A percentile compares a stretch with the other conserved stretches of the same genome.
These are phyloP conservation scores for Pampus argenteus DNA, from an alignment of 2,797 vertebrate species.

Conservation along the genomic window DNA sequence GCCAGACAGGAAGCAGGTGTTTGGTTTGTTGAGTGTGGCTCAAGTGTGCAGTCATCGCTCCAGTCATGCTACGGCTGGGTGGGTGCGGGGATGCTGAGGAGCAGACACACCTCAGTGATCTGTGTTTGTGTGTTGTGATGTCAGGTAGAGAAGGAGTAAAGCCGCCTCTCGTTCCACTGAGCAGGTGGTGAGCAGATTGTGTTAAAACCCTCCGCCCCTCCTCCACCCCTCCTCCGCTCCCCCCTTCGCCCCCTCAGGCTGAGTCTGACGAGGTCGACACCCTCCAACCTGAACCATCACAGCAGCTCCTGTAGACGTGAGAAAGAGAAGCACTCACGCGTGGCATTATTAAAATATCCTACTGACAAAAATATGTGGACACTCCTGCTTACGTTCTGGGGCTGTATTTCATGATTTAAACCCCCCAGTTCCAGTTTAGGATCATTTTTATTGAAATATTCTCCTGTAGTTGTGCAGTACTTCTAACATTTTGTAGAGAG, in stretches of 20 bases:
- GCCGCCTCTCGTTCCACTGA: conserved; percentile 39
- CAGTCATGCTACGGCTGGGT: conserved; percentile 37
- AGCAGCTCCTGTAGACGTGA: conserved; percentile 35
- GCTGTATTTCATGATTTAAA: background rate
- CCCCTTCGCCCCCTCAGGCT: conserved; percentile 31
- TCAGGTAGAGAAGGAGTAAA: conserved; percentile 26
- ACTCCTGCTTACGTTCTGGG: background rate
- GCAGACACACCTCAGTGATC: conserved; percentile 59
- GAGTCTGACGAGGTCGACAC: conserved; percentile 16
- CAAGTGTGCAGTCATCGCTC: conserved; percentile 32
- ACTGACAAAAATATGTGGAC: background rate
- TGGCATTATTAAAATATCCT: conserved; percentile 9
- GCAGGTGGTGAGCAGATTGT: conserved; percentile 78
- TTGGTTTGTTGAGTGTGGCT: conserved; percentile 45
- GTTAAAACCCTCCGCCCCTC: conserved; percentile 38
- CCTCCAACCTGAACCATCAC: conserved; percentile 30
- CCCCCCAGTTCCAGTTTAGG: background rate
- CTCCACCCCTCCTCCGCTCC: too few species aligned
- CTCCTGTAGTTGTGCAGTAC: background rate
- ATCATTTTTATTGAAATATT: too few species aligned
- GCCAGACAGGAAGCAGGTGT: conserved; percentile 73
- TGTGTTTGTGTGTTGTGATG: conserved; percentile 49
- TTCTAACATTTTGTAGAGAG: background rate
- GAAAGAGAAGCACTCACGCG: conserved; percentile 32
- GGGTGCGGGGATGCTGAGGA: conserved; percentile 21